phyloP scores from a whole-genome alignment of 2,888 invertebrate species.

The Eupithecia insigniata region DNA sequence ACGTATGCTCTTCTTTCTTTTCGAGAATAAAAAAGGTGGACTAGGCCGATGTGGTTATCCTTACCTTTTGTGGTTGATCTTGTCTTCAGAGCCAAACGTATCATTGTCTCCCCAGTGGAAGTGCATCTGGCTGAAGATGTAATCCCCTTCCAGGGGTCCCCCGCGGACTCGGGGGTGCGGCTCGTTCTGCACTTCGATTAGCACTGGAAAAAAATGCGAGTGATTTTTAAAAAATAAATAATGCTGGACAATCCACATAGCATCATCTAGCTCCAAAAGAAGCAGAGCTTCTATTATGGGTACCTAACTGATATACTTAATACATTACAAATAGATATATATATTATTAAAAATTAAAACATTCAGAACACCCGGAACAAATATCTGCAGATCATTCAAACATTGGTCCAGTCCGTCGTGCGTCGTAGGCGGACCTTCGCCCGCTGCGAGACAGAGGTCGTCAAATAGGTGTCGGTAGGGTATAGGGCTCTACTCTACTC shows the following conservation, averaged over 20 bases:
- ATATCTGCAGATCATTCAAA: background rate
- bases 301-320: too few relatives aligned
- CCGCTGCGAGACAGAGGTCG: background rate
- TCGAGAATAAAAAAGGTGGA: too few relatives aligned
- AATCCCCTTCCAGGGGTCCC: slow-evolving; percentile 86
- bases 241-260: too few relatives aligned
- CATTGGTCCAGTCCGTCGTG: background rate
- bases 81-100: slow-evolving; percentile 91
- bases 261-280: too few relatives aligned
- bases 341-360: background rate
- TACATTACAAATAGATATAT: background rate
- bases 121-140: slow-evolving; percentile 90
- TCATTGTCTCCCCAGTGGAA: slow-evolving; percentile 93
- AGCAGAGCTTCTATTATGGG: too few relatives aligned
- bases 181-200: slow-evolving; percentile 84
- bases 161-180: slow-evolving; percentile 85
- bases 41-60: background rate
- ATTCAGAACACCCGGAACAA: background rate
- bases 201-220: slow-evolving; percentile 71
- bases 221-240: too few relatives aligned
- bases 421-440: background rate
- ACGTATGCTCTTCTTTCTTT: too few relatives aligned
- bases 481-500: background rate
- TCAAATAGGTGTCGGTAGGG: background rate
- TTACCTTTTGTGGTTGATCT: slow-evolving; percentile 87